Conservation (phyloP, 2,888 invertebrate genomes). For the Tryphoninae sp. region DNA sequence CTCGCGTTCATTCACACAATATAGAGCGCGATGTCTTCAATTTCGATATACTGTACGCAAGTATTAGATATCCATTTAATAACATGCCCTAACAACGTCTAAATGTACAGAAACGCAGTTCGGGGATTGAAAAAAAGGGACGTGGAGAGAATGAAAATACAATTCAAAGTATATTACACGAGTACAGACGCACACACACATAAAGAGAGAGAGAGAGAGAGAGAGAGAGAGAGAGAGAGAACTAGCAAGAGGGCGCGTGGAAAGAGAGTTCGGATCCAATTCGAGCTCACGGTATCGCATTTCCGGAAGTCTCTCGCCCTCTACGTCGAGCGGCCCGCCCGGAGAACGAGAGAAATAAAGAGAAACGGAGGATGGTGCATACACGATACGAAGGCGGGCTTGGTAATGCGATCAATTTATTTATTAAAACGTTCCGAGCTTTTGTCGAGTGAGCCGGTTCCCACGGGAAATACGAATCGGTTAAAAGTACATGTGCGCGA, state of each 20-base stretch:
- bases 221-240: slow-evolving; percentile 33
- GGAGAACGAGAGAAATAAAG: slow-evolving; percentile 42
- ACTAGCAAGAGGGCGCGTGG: slow-evolving; percentile 56
- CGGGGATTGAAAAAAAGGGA: slow-evolving; percentile 25
- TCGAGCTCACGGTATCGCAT: slow-evolving; percentile 70
- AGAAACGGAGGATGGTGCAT: slow-evolving; percentile 27
- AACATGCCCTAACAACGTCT: slow-evolving; percentile 13
- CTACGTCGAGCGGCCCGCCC: slow-evolving; percentile 3
- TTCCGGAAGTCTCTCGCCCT: slow-evolving; percentile 70
- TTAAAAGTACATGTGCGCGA: slow-evolving; percentile 65
- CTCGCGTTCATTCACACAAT: background rate
- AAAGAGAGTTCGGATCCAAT: slow-evolving; percentile 70
- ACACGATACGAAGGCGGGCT: slow-evolving; percentile 52
- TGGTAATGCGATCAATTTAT: slow-evolving; percentile 76
- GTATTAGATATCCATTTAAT: slow-evolving; percentile 58
- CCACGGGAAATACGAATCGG: slow-evolving; percentile 76
- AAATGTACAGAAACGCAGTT: slow-evolving; percentile 18
- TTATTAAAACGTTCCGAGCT: slow-evolving; percentile 75
- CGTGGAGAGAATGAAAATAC: slow-evolving; percentile 17
- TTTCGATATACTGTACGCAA: slow-evolving; percentile 32
- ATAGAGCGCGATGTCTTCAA: slow-evolving; percentile 28
- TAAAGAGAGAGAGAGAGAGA: background rate
- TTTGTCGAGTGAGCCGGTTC: slow-evolving; percentile 72
- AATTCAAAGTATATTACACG: background rate
- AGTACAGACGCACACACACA: background rate